Evolutionary conservation across 1,140 invertebrate species (phyloP).

Genomic region (Pectinophora gossypiella): DNA sequence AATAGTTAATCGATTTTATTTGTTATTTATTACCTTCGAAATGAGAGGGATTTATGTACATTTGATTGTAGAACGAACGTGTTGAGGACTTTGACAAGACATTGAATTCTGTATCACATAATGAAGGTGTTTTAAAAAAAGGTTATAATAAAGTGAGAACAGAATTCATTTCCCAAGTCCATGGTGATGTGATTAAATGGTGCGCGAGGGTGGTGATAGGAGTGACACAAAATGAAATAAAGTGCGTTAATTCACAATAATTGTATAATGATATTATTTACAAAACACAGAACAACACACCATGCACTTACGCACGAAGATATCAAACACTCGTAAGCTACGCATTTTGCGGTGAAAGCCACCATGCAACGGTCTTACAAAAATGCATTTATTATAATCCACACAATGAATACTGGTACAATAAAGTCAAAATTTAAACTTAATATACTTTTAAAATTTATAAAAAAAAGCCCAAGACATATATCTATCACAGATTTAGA

Average conservation of each 20-base stretch:
- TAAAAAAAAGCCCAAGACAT: constrained; percentile 21
- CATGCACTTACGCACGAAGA: constrained; percentile 68
- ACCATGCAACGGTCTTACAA: constrained; percentile 54
- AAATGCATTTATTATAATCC: neutral
- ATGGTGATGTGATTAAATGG: too few relatives aligned
- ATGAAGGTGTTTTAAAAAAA: too few relatives aligned
- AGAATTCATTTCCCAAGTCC: too few relatives aligned
- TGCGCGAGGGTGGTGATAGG: constrained; percentile 48
- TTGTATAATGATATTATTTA: constrained; percentile 69
- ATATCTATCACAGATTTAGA: neutral
- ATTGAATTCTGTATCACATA: too few relatives aligned
- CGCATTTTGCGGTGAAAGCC: constrained; percentile 61
- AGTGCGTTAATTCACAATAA: constrained; percentile 69
- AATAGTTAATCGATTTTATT: too few relatives aligned
- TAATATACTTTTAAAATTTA: constrained; percentile 16
- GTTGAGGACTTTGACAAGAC: too few relatives aligned
- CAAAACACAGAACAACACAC: constrained; percentile 68
- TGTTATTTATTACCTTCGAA: too few relatives aligned
- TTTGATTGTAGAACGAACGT: too few relatives aligned
- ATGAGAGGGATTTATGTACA: too few relatives aligned
- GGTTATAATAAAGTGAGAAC: too few relatives aligned
- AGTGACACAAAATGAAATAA: constrained; percentile 67
- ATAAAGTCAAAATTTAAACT: neutral
- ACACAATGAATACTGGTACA: neutral
- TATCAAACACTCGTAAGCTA: constrained; percentile 55